phyloP scores from a whole-genome alignment of 2,113 vertebrate species.

The Poeciliopsis retropinna region DNA sequence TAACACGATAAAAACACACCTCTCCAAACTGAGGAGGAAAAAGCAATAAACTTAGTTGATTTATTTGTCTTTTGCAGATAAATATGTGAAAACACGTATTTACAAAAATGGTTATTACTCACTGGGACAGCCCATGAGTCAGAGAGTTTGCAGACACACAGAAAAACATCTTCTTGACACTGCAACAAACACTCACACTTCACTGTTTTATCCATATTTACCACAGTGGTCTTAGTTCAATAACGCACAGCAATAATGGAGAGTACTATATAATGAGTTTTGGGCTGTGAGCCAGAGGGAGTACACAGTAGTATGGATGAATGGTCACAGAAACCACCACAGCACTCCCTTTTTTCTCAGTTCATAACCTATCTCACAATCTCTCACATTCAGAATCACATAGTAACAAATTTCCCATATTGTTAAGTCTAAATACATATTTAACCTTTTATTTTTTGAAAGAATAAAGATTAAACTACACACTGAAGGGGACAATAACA shows the following conservation, averaged over 20 bases:
- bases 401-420: slow-evolving; percentile 42
- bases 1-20: not conserved
- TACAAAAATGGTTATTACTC: slow-evolving; percentile 59
- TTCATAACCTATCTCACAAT: slow-evolving; percentile 32
- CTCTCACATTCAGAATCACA: slow-evolving; percentile 13
- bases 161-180: slow-evolving; percentile 26
- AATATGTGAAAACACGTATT: slow-evolving; percentile 48
- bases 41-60: slow-evolving; percentile 21
- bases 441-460: slow-evolving; percentile 12
- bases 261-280: slow-evolving; percentile 13
- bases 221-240: slow-evolving; percentile 57
- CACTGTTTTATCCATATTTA: slow-evolving; percentile 43
- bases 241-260: slow-evolving; percentile 46
- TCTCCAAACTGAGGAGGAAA: slow-evolving; percentile 1
- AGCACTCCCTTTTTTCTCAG: slow-evolving; percentile 10
- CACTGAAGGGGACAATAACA: slow-evolving; percentile 15
- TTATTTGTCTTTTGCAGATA: slow-evolving; percentile 20
- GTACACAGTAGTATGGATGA: slow-evolving; percentile 28
- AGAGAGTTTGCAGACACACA: slow-evolving; percentile 37
- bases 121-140: slow-evolving; percentile 38
- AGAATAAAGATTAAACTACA: slow-evolving; percentile 12
- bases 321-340: slow-evolving; percentile 36
- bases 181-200: slow-evolving; percentile 10
- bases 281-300: slow-evolving; percentile 27
- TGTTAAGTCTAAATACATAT: slow-evolving; percentile 23